Conservation (phyloP, 2,113 vertebrate species). For the Crotophaga sulcirostris region DNA sequence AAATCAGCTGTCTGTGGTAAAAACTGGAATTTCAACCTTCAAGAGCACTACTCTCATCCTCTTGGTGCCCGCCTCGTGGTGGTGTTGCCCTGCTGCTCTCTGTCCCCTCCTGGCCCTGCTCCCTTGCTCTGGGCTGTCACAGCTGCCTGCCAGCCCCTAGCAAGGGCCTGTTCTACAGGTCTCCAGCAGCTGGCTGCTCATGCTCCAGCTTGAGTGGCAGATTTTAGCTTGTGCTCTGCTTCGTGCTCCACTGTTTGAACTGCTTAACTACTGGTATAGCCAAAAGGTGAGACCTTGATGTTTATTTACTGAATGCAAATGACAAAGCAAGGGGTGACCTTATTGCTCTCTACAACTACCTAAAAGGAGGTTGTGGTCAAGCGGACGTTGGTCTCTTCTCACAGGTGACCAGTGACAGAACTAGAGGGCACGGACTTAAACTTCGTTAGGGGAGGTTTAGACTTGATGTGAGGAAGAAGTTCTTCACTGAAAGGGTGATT, state of each 20-base stretch:
- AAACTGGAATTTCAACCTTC: background rate
- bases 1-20: background rate
- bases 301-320: background rate
- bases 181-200: background rate
- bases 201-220: background rate
- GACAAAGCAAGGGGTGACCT: no score
- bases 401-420: no score
- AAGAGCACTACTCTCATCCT: background rate
- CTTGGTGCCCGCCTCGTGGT: fast-evolving
- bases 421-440: no score
- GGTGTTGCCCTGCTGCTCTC: background rate
- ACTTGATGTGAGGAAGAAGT: no score
- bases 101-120: background rate
- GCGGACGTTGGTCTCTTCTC: no score
- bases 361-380: no score
- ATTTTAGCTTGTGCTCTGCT: background rate
- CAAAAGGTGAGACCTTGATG: background rate
- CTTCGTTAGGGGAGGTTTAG: no score
- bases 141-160: fast-evolving
- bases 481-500: no score
- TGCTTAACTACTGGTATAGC: background rate
- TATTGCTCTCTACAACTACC: no score
- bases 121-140: background rate
- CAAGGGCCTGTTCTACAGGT: fast-evolving
- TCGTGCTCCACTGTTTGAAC: background rate